Base-by-base conservation (phyloP, 2,113 vertebrate species). In the Dipodomys spectabilis region DNA sequence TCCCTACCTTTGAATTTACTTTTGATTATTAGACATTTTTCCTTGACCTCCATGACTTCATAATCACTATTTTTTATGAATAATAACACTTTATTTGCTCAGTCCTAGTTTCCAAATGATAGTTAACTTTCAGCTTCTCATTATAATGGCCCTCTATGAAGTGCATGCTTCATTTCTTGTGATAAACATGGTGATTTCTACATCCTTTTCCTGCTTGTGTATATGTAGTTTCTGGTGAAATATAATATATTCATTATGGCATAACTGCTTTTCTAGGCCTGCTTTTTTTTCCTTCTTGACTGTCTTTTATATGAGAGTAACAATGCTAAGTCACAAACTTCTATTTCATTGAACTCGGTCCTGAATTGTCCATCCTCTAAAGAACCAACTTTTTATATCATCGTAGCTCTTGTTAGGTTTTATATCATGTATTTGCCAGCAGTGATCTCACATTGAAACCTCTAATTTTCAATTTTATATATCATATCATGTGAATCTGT, bases 71-170 rank as follows among this genome's bases (percentile, higher is more conserved):
- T 39, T 35, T 39, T 39, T 39, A 39, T 39, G 39, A 39, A 39
- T 25, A 35, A 44, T 0, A 68, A 0, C 15, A 25, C 49, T 22
- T 81, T n/a, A 71, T 44, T 71, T 39, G 6, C 27, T 32, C 18
- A 27, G 1, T 1, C 9, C 23, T 72, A 6, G 1, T 15, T 7
- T 68, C 3, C 2, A 75, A 5, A 6, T 35, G 16, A 11, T 0
- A 72, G 16, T 12, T 2, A 25, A 9, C 6, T 60, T 18, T 88
- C 45, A 85, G 2, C 19, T 44, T 72, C n/a, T 57, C 20, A 30
- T 6, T 0, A 3, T 22, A 45, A 57, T 39, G 8, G 1, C 4
- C 0, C 9, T 53, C 12, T 53, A 13, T 12, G 5, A 3, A 69
- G 9, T 69, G 15, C 4, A 16, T 45, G 18, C 60, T 30, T 7